phyloP scores from a whole-genome alignment of 2,113 vertebrate genomes.

The Coracopsis vasa region DNA sequence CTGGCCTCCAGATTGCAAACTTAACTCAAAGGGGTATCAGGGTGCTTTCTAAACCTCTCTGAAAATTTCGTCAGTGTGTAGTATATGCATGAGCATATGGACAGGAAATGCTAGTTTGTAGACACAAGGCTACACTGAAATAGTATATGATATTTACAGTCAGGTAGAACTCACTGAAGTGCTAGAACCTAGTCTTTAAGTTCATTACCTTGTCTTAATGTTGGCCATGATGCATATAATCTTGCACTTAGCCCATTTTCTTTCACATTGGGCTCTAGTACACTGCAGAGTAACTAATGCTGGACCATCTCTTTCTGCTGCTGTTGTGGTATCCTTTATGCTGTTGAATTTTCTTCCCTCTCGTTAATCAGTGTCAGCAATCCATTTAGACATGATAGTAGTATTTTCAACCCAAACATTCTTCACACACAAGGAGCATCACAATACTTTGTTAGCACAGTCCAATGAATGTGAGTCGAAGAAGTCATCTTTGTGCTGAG shows the following conservation, averaged over 20 bases:
- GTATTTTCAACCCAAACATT: background rate
- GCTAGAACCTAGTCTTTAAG: background rate
- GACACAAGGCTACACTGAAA: background rate
- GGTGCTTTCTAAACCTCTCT: background rate
- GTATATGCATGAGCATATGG: background rate
- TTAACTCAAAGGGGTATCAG: background rate
- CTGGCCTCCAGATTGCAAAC: background rate
- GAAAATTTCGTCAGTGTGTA: background rate
- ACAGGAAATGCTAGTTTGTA: background rate
- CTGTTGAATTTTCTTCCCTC: background rate
- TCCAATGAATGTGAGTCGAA: background rate
- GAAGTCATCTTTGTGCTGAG: background rate
- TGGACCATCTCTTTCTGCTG: background rate
- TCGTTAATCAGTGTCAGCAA: background rate
- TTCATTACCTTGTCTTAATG: background rate
- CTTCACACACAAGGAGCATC: background rate
- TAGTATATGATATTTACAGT: background rate
- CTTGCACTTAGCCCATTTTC: background rate
- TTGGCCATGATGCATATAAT: background rate
- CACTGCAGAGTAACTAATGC: background rate
- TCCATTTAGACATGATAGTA: background rate
- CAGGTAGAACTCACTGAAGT: background rate
- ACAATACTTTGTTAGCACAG: background rate
- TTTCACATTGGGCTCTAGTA: accelerated
- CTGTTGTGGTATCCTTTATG: background rate